Percentiles rank a stretch among this genome's conserved stretches.
Evolutionary conservation across 2,113 vertebrate species (phyloP).

Genomic region (Callopanchax toddi): DNA sequence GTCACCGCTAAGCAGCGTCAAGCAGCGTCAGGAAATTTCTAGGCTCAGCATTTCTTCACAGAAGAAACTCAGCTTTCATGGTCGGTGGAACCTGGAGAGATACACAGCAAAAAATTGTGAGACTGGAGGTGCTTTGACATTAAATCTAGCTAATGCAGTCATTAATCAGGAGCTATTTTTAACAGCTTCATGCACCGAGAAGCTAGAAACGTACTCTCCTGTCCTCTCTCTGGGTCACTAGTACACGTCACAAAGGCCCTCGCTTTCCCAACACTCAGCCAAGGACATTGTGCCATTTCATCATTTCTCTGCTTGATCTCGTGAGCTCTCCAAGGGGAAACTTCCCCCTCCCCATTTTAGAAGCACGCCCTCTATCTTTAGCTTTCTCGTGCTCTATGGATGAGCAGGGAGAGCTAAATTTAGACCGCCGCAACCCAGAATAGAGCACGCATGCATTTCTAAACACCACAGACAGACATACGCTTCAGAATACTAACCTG

Average conservation of each 20-base stretch:
- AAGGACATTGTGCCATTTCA: constrained; percentile 46
- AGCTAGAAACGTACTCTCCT: neutral
- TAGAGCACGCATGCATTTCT: constrained; percentile 37
- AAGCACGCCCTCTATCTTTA: constrained; percentile 70
- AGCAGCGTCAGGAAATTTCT: constrained; percentile 46
- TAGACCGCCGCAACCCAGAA: constrained; percentile 64
- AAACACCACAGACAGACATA: neutral
- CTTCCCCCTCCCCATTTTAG: constrained; percentile 26
- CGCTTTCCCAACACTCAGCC: constrained; percentile 40
- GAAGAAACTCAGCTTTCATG: constrained; percentile 93
- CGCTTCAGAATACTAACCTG: constrained; percentile 81
- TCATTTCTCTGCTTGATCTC: constrained; percentile 28
- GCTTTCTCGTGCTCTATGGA: constrained; percentile 19
- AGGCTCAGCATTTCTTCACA: constrained; percentile 90
- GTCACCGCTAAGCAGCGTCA: constrained; percentile 63
- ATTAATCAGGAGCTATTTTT: constrained; percentile 67
- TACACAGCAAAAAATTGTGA: constrained; percentile 5
- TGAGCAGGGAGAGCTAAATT: constrained; percentile 63
- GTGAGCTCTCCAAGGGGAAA: constrained; percentile 36
- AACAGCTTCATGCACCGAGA: constrained; percentile 14
- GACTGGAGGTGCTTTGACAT: constrained; percentile 46
- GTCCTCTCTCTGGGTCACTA: constrained; percentile 44
- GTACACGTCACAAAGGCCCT: constrained; percentile 33
- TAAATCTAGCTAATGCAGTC: constrained; percentile 22
- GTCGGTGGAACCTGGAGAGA: constrained; percentile 93